Conservation (phyloP, 2,888 invertebrate genomes). For the Rugalucina vietnamica region DNA sequence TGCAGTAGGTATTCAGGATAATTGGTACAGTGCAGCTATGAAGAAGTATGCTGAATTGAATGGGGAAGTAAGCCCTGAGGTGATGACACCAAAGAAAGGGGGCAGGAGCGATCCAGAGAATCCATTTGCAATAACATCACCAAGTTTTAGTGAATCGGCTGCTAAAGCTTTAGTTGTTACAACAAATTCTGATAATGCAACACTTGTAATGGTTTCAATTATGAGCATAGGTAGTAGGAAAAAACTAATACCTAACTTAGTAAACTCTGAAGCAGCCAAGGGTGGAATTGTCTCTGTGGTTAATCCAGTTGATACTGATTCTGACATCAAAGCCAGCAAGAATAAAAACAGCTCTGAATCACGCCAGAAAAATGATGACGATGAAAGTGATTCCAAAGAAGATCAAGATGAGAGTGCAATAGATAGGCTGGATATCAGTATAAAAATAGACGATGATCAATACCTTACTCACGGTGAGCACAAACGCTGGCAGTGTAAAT, state of each 20-base stretch:
- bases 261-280: constrained; percentile 51
- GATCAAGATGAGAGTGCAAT: constrained; percentile 41
- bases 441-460: constrained; percentile 81
- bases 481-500: constrained; percentile 82
- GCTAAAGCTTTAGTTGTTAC: constrained; percentile 76
- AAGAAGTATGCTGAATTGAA: constrained; percentile 27
- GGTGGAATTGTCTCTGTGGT: constrained; percentile 62
- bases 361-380: constrained; percentile 44
- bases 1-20: constrained; percentile 10
- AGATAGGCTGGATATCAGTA: constrained; percentile 78
- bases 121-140: constrained; percentile 72
- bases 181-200: constrained; percentile 70
- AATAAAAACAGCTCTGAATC: constrained; percentile 10
- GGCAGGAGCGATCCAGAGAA: constrained; percentile 58
- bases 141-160: constrained; percentile 74
- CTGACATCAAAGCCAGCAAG: neutral
- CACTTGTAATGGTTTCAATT: constrained; percentile 74
- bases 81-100: constrained; percentile 12
- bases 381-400: constrained; percentile 34
- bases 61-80: constrained; percentile 1
- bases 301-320: constrained; percentile 39
- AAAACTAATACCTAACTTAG: constrained; percentile 52
- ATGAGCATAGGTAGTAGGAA: constrained; percentile 68
- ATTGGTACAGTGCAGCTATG: constrained; percentile 41
- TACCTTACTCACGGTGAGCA: constrained; percentile 78